Evolutionary conservation across 1,140 invertebrate genomes (phyloP), one percentile per base, ranked within the genome.

Genomic region (Choristoneura fumiferana): DNA sequence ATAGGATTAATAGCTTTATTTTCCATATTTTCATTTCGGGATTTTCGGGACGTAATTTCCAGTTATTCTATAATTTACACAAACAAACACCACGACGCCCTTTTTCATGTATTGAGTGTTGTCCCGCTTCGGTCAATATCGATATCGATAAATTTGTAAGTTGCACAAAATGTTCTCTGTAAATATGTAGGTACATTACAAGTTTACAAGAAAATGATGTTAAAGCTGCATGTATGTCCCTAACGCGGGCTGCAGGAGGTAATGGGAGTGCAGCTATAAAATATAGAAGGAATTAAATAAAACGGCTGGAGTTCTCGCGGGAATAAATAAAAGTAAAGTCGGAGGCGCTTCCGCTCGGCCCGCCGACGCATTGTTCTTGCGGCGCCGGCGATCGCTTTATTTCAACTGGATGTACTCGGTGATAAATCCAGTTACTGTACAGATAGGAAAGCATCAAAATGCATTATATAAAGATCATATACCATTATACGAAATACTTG

Each of bases 321-420:
- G 59, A 63, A 61, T 57, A 68, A 68, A 65, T 62, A 59, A 65
- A 68, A 68, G 56, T 62, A 52, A 12, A 57, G 65, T 40, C 61
- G 55, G 55, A 54, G 63, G 63, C 60, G 57, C 60, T 67, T 67
- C 59, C 62, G 62, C 34, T 40, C 49, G 58, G 57, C 45, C 49
- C 59, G 45, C 45, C 60, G 62, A 63, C 64, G 58, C 64, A 69
- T 69, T 69, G 67, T 69, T 69, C 61, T 59, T 61, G 59, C 60
- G 67, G 64, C 61, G 61, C 58, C 63, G 45, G 39, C 40, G 9
- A 36, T 29, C 49, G 34, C 18, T 53, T 39, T 34, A 15, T 52
- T 39, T 36, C 38, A 38, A 40, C 45, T 58, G 52, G 52, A 54
- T 35, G 40, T 35, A 56, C 22, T 29, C 6, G 22, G 22, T 6